Evolutionary conservation across 2,888 invertebrate genomes (phyloP), one percentile per base, ranked within the genome.

Genomic region (Hemicrepidius hirtus): DNA sequence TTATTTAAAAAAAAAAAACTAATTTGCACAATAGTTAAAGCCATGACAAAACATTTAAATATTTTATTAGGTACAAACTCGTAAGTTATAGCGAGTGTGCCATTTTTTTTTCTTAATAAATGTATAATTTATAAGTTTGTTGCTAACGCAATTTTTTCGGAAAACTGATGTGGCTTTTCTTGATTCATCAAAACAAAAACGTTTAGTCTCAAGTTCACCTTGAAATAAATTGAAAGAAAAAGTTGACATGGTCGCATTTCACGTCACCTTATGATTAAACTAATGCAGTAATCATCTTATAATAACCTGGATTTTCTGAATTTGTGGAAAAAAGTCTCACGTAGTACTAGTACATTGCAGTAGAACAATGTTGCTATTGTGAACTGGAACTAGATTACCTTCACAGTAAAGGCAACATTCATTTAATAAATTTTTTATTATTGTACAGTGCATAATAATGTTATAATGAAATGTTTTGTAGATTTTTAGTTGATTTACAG

Each of bases 181-280:
- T 20, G 50, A 50, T 50, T 50, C 50, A 28, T 28, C 50, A 28
- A 24, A 24, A 6, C 21, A n/a, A 44, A 28, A 50, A 13, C 50
- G 50, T 24, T 50, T 49, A 21, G 49, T 12, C n/a, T n/a, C 50
- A 57, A n/a, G 57, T 57, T 57, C 57, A 57, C 57, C 57, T 57
- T 57, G 57, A 12, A 57, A 57, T 28, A 35, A 44, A 18, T 6
- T 24, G 5, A 24, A 24, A 16, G 18, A 16, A 9, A 18, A 44
- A 44, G 18, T 44, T 9, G 5, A 44, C 32, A 9, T 32, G 44
- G 13, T 44, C 44, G 41, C 41, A 41, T 41, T 41, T 41, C 12
- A 13, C n/a, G 16, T 44, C 32, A 32, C 32, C 32, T 9, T 7
- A 32, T 32, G 9, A 1, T 32, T 32, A 32, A 7, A 32, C 4